Base-by-base conservation (phyloP, 2,888 invertebrate species). In the Pedicia rivosa region DNA sequence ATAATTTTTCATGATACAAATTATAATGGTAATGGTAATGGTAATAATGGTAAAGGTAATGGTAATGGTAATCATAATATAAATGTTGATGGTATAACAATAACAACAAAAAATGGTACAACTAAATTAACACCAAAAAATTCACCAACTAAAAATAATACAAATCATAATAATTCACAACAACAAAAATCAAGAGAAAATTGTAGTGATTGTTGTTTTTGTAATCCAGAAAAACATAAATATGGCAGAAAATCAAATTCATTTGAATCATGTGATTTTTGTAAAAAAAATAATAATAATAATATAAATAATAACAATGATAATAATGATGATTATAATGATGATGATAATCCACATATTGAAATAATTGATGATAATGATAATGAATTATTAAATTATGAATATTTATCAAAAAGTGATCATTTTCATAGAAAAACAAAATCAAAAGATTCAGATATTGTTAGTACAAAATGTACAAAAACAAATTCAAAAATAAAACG, bases 401-500 rank as follows among this genome's bases (percentile, higher is more conserved):
- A 32, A 32, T 13, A 20, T 22, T 20, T 32, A 29, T 40, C 43
- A 5, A 44, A 43, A 38, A 36, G 36, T 9, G 44, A 44, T 40
- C 46, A 46, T 16, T 41, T 35, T 9, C 46, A 46, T 14, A 44
- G 37, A 13, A 33, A 41, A 20, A 43, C 46, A 20, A 40, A 40
- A 30, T 43, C 44, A 13, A 33, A 40, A 10, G 46, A 44, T 17
- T 43, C 43, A 3, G 46, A 46, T 33, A 40, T 40, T 5, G 37
- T 43, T n/a, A 46, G 43, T 30, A 41, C 40, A 15, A 43, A 46
- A 38, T 46, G 46, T 36, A 43, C 44, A 17, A 43, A 40, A 28
- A 41, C 42, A n/a, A 46, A 43, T 40, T 38, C 41, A 33, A 41
- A 40, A 36, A 44, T 44, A 22, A 40, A 37, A 20, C 40, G 42